phyloP scores from a whole-genome alignment of 2,888 invertebrate genomes.

The Machimus rusticus region DNA sequence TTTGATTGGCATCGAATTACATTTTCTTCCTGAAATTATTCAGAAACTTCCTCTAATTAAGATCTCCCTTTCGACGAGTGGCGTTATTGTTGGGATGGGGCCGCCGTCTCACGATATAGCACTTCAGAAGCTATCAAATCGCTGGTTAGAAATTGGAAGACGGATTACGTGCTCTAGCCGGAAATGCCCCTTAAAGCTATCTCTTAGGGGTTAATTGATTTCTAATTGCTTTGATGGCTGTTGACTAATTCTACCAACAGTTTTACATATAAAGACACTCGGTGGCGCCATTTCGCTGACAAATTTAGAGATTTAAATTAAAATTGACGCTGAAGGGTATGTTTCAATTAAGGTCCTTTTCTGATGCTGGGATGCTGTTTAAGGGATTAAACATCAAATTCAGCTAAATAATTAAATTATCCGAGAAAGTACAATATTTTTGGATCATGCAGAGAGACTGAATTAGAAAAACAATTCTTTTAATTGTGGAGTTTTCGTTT shows the following conservation, averaged over 20 bases:
- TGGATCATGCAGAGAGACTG: background rate
- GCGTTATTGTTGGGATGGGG: background rate
- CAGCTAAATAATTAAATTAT: background rate
- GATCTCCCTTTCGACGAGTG: background rate
- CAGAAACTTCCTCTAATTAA: background rate
- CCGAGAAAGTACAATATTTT: background rate
- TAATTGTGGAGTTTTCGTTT: background rate
- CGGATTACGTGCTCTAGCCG: background rate
- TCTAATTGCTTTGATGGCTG: slow-evolving; percentile 11
- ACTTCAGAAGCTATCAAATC: background rate
- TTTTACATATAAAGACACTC: background rate
- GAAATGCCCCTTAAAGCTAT: background rate
- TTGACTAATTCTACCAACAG: slow-evolving; percentile 1
- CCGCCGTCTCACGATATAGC: background rate
- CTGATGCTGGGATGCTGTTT: background rate
- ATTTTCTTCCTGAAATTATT: background rate
- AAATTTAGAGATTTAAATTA: background rate
- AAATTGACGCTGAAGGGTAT: background rate
- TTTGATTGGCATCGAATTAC: background rate
- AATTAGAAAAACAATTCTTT: background rate
- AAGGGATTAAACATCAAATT: background rate
- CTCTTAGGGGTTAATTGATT: slow-evolving; percentile 5
- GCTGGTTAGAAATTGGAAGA: background rate
- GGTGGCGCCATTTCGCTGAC: background rate
- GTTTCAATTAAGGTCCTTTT: background rate